Evolutionary conservation across 92 coral and sea anemone species (phyloP), one percentile per base, ranked within the genome.

Genomic region (Metridium senile): DNA sequence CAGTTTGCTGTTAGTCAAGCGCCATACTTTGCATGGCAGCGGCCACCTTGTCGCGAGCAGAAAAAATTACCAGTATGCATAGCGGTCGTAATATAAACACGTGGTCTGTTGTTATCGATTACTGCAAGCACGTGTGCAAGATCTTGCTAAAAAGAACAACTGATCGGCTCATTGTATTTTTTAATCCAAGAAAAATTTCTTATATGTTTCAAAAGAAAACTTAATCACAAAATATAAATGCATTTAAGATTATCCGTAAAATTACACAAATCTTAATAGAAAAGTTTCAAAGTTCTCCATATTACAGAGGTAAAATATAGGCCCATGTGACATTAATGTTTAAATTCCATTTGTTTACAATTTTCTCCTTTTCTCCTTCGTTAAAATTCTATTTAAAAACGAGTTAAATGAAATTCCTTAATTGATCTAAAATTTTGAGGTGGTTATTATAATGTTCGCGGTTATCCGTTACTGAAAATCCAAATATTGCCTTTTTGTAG

Each of bases 1-100:
- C 78, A 78, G 75, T 71, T 65, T 51, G 62, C 46, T 81, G 77
- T 72, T 81, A 91, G 62, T 84, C 88, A 65, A 76, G 74, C 86
- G 97, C 97, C 93, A 88, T 91, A 81, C 97, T 89, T 91, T 46
- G 93, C 93, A 91, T 91, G 97, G 97, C 97, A 83, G 97, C 89
- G 87, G 93, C 93, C 87, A 87, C 86, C 93, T 91, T 91, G 97
- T 85, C 93, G 87, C 84, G 86, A 69, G 58, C 57, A 65, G 65
- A 64, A 71, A 51, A 68, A 77, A 62, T 91, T n/a, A 93, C 97
- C 97, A 79, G 57, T 66, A 74, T 83, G 85, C 93, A 73, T 69
- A 64, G 76, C 89, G 93, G 74, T 84, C 89, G 43, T 72, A 58
- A 53, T 80, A 84, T 82, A 91, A 89, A 86, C 97, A 91, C 97